Evolutionary conservation across 2,113 vertebrate genomes (phyloP).

Genomic region (Cyprinodon variegatus): DNA sequence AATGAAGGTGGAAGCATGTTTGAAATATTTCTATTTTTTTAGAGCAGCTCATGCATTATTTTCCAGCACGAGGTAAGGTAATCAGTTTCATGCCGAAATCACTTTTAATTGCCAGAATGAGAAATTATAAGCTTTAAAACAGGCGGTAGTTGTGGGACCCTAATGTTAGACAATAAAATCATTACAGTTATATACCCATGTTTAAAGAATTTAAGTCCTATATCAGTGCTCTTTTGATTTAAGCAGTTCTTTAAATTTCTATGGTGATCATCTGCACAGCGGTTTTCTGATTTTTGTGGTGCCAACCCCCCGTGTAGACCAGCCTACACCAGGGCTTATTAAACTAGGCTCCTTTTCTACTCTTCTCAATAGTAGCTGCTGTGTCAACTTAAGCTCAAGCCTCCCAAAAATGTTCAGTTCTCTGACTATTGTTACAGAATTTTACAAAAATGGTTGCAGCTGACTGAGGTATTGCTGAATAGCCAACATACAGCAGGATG

Average conservation of each 20-base stretch:
- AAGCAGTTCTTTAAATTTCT: constrained; percentile 48
- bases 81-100: constrained; percentile 61
- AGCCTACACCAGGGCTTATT: constrained; percentile 72
- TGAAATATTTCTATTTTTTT: too few species aligned
- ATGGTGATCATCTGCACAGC: constrained; percentile 69
- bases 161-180: constrained; percentile 59
- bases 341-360: constrained; percentile 69
- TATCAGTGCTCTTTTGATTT: constrained; percentile 38
- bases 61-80: constrained; percentile 48
- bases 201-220: constrained; percentile 36
- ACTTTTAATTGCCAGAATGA: constrained; percentile 56
- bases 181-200: constrained; percentile 29
- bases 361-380: constrained; percentile 57
- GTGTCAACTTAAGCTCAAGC: constrained; percentile 70
- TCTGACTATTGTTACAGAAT: constrained; percentile 54
- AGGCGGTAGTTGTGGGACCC: constrained; percentile 19
- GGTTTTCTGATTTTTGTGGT: constrained; percentile 62
- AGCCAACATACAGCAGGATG: constrained; percentile 42
- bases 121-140: constrained; percentile 61
- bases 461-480: constrained; percentile 35
- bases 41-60: constrained; percentile 40
- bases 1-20: background rate
- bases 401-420: constrained; percentile 48
- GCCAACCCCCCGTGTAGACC: constrained; percentile 74
- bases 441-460: constrained; percentile 39